Conservation (phyloP, 2,888 invertebrate genomes). For the Anoplius nigerrimus region DNA sequence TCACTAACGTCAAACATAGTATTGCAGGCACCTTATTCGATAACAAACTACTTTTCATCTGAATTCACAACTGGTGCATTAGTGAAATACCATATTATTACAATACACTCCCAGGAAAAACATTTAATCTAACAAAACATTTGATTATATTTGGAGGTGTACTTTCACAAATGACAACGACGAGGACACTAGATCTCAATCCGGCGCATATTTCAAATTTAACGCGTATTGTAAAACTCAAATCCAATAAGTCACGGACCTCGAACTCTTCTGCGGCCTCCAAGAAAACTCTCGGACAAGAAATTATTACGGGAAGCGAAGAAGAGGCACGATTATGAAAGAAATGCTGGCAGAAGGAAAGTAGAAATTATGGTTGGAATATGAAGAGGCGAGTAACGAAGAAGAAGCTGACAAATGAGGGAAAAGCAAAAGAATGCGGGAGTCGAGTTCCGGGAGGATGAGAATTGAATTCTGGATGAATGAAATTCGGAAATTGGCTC, state of each 20-base stretch:
- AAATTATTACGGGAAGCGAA: conserved; percentile 36
- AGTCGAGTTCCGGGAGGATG: not conserved
- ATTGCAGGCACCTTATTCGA: no score
- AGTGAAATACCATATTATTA: no score
- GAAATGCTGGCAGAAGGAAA: not conserved
- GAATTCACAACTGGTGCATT: no score
- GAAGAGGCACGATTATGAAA: not conserved
- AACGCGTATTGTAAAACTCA: not conserved
- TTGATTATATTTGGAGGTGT: no score
- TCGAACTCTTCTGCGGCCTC: conserved; percentile 3
- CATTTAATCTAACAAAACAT: no score
- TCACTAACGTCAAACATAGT: no score
- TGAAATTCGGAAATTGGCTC: no score
- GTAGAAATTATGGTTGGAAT: not conserved
- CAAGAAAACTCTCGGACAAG: conserved; percentile 19
- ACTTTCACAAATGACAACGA: no score
- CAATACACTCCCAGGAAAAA: no score
- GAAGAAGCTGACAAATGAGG: not conserved
- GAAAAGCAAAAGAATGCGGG: not conserved
- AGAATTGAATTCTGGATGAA: no score
- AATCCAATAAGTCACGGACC: not conserved
- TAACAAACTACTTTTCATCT: no score
- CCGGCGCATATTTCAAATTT: not conserved
- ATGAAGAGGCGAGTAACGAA: not conserved
- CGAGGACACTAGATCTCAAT: no score